These are phyloP conservation scores for Dorcus hopei DNA, from an alignment of 2,888 invertebrate species.

Conservation along the genomic window DNA sequence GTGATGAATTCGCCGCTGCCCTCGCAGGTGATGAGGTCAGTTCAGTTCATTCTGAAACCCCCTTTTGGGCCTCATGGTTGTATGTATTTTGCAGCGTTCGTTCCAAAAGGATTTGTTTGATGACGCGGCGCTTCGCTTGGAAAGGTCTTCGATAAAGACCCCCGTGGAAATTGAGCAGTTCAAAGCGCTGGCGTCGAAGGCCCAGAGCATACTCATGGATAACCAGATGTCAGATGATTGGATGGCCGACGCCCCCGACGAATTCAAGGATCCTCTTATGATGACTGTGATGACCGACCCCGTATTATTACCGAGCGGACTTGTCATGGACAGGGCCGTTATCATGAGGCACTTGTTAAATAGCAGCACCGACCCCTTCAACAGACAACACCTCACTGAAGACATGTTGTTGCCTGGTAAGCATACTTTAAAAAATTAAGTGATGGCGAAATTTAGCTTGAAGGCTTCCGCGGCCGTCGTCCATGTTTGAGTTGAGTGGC, in stretches of 20 bases:
- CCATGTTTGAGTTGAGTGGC: too few relatives aligned
- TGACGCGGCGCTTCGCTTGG: conserved; percentile 81
- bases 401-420: conserved; percentile 88
- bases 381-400: conserved; percentile 90
- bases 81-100: conserved; percentile 66
- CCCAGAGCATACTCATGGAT: conserved; percentile 72
- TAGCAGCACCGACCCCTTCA: conserved; percentile 97
- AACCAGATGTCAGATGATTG: conserved; percentile 89
- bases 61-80: neutral
- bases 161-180: conserved; percentile 83
- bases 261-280: conserved; percentile 96
- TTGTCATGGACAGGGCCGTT: conserved; percentile 89
- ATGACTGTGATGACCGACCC: conserved; percentile 96
- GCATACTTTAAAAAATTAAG: conserved; percentile 9
- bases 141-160: conserved; percentile 80
- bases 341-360: conserved; percentile 92
- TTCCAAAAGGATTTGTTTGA: conserved; percentile 91
- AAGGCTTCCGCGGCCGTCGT: too few relatives aligned
- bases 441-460: too few relatives aligned
- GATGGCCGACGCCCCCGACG: conserved; percentile 93
- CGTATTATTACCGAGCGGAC: conserved; percentile 84
- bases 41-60: conserved; percentile 5
- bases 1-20: conserved; percentile 85
- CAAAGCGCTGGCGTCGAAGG: conserved; percentile 69
- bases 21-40: conserved; percentile 92